Conservation (phyloP, 2,113 vertebrate genomes). For the Pycnonotus jocosus region DNA sequence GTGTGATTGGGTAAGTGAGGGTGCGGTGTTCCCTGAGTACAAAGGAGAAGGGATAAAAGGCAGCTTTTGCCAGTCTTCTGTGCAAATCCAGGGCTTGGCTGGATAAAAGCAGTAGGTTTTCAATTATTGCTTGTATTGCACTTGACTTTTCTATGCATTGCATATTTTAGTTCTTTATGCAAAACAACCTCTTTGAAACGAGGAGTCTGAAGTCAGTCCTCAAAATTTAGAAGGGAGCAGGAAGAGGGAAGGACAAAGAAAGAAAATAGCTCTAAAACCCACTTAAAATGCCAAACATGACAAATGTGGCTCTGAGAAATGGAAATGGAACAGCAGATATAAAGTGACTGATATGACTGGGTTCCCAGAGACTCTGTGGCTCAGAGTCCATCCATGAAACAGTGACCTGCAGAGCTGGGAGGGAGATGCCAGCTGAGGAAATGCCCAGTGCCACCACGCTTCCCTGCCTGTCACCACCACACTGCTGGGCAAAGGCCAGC, state of each 20-base stretch:
- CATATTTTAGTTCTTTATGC: neutral
- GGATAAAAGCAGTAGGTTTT: neutral
- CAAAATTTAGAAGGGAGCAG: neutral
- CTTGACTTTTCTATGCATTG: neutral
- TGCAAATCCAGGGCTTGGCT: neutral
- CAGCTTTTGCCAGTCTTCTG: neutral
- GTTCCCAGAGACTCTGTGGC: neutral
- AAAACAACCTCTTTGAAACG: neutral
- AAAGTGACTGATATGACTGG: neutral
- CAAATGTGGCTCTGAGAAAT: neutral
- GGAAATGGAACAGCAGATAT: neutral
- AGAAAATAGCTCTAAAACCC: neutral
- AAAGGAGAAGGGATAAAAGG: neutral
- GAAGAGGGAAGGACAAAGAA: neutral
- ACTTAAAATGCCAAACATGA: neutral
- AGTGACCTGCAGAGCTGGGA: neutral
- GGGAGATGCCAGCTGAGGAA: neutral
- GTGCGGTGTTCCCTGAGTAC: accelerated
- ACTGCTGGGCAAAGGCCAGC: neutral
- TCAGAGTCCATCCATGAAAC: neutral
- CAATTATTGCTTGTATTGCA: neutral
- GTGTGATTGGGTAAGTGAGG: neutral
- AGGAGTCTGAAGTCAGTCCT: neutral
- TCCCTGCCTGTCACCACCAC: neutral
- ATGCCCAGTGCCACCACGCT: neutral